phyloP scores from a whole-genome alignment of 2,113 vertebrate species.

The Thomomys bottae region DNA sequence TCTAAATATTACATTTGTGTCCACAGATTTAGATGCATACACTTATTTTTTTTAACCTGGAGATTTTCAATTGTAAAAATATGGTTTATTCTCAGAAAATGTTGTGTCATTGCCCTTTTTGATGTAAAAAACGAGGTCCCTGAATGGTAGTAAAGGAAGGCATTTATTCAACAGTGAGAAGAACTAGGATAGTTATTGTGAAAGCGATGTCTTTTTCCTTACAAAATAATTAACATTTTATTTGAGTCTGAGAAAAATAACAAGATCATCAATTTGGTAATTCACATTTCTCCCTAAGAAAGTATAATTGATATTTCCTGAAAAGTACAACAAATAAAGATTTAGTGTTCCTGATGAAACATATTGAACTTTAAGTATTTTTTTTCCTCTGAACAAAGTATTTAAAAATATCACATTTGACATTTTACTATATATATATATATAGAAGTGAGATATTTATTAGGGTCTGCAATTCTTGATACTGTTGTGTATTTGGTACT shows the following conservation, averaged over 20 bases:
- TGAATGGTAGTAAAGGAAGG: neutral
- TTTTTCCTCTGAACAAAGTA: slow-evolving; percentile 46
- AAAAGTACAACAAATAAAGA: neutral
- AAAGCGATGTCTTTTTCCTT: neutral
- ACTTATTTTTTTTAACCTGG: neutral
- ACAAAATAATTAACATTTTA: slow-evolving; percentile 45
- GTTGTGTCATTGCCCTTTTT: neutral
- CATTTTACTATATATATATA: neutral
- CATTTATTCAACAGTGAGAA: neutral
- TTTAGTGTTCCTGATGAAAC: neutral
- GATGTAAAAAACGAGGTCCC: slow-evolving; percentile 2
- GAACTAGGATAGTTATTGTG: neutral
- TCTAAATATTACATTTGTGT: neutral
- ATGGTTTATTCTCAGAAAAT: neutral
- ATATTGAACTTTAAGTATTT: neutral
- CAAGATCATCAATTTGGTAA: slow-evolving; percentile 7
- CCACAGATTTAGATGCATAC: neutral
- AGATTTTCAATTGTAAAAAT: neutral
- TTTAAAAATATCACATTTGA: neutral
- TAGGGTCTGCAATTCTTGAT: neutral
- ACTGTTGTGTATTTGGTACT: slow-evolving; percentile 21
- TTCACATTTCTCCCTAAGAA: neutral
- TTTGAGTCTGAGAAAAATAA: slow-evolving; percentile 50
- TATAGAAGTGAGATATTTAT: neutral
- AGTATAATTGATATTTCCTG: neutral